phyloP scores from a whole-genome alignment of 2,888 invertebrate genomes.

The Drosophila hamatofila region DNA sequence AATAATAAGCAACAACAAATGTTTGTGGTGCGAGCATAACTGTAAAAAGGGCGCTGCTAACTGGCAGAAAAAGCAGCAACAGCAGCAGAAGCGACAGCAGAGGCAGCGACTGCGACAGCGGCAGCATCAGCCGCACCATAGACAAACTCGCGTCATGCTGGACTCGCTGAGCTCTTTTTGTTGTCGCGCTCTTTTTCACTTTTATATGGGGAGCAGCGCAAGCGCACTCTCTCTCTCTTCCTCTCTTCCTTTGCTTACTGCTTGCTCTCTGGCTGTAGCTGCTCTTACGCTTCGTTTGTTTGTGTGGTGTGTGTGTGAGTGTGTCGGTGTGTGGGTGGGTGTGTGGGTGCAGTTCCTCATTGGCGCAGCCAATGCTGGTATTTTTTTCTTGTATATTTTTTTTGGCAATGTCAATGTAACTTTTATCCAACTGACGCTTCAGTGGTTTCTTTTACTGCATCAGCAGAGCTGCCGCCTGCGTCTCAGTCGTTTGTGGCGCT shows the following conservation, averaged over 20 bases:
- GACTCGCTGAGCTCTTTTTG: constrained; percentile 10
- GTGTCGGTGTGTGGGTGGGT: constrained; percentile 20
- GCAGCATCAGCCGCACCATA: constrained; percentile 6
- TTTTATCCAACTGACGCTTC: constrained; percentile 78
- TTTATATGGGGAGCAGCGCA: constrained; percentile 58
- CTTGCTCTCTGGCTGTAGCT: background rate
- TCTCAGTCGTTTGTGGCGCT: constrained; percentile 54
- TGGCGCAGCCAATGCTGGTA: constrained; percentile 27
- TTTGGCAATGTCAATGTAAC: constrained; percentile 76
- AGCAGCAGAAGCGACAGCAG: constrained; percentile 22
- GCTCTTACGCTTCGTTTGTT: constrained; percentile 38
- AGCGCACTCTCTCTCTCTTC: constrained; percentile 38
- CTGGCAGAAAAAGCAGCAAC: constrained; percentile 26
- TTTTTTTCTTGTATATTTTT: constrained; percentile 16
- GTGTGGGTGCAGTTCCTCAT: constrained; percentile 31
- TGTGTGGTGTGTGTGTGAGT: constrained; percentile 7
- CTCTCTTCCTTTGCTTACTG: constrained; percentile 16
- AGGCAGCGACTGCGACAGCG: constrained; percentile 1
- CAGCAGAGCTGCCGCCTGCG: constrained; percentile 36
- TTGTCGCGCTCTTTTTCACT: constrained; percentile 53
- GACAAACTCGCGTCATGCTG: constrained; percentile 26
- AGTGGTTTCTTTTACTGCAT: constrained; percentile 72
- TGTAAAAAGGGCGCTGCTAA: constrained; percentile 60
- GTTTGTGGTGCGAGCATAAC: constrained; percentile 24
- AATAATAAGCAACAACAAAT: constrained; percentile 37